Conservation (phyloP, 2,797 vertebrate species). For the Allobates femoralis region DNA sequence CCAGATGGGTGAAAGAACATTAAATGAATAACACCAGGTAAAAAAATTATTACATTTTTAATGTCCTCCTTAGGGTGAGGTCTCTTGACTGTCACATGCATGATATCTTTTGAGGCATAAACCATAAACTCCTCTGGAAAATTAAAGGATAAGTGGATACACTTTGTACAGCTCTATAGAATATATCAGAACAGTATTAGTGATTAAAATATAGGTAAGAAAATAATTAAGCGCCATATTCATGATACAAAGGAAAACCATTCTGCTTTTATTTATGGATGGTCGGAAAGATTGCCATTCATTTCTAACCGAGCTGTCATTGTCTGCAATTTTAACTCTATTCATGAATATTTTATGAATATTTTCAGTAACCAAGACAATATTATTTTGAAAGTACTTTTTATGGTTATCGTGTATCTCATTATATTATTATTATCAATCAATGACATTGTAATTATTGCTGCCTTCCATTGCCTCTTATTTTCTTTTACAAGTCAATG, state of each 20-base stretch:
- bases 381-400: conserved; percentile 35
- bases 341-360: conserved; percentile 38
- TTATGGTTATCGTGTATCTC: conserved; percentile 21
- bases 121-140: neutral
- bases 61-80: neutral
- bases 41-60: too few species aligned
- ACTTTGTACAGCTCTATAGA: neutral
- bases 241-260: neutral
- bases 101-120: neutral
- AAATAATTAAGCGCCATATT: neutral
- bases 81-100: neutral
- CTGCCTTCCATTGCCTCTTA: conserved; percentile 37
- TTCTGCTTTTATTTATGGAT: neutral
- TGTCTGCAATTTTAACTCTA: conserved; percentile 19
- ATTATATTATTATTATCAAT: conserved; percentile 57
- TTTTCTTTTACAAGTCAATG: conserved; percentile 59
- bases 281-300: neutral
- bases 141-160: neutral
- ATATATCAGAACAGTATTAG: neutral
- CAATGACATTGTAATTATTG: conserved; percentile 55
- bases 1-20: too few species aligned
- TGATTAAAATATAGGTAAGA: neutral
- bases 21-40: too few species aligned
- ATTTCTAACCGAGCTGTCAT: neutral
- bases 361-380: conserved; percentile 28